phyloP scores from a whole-genome alignment of 2,888 invertebrate genomes.

The Sclerodermus sp. region DNA sequence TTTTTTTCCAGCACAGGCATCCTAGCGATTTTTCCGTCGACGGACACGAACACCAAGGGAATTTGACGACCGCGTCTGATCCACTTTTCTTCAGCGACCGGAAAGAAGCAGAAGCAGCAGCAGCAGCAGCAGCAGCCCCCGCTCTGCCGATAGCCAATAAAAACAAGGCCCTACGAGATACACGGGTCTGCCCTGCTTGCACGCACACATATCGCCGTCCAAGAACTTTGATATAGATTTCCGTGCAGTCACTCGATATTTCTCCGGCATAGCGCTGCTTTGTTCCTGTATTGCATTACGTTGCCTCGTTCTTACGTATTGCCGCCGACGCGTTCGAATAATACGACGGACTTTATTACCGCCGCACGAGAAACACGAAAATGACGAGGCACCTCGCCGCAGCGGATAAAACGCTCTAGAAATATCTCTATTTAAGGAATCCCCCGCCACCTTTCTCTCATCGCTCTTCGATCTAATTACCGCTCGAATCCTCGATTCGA shows the following conservation, averaged over 20 bases:
- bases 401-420: no score
- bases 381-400: no score
- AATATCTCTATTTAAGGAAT: no score
- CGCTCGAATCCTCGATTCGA: no score
- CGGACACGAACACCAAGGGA: conserved; percentile 4
- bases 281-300: conserved; percentile 46
- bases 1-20: no score
- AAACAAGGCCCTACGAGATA: conserved; percentile 12
- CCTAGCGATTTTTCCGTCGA: neutral
- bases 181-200: conserved; percentile 2
- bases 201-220: conserved; percentile 13
- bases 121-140: conserved; percentile 5
- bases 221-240: conserved; percentile 44
- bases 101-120: conserved; percentile 6
- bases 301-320: conserved; percentile 23
- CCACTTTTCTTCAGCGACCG: conserved; percentile 7
- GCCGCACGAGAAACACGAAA: no score
- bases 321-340: conserved; percentile 5
- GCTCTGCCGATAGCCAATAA: conserved; percentile 9
- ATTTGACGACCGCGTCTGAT: conserved; percentile 4
- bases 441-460: no score
- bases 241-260: conserved; percentile 45
- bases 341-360: no score
- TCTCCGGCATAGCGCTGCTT: conserved; percentile 37
- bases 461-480: no score